Base-by-base conservation (phyloP, 2,797 vertebrate genomes). In the Aselliscus stoliczkanus region DNA sequence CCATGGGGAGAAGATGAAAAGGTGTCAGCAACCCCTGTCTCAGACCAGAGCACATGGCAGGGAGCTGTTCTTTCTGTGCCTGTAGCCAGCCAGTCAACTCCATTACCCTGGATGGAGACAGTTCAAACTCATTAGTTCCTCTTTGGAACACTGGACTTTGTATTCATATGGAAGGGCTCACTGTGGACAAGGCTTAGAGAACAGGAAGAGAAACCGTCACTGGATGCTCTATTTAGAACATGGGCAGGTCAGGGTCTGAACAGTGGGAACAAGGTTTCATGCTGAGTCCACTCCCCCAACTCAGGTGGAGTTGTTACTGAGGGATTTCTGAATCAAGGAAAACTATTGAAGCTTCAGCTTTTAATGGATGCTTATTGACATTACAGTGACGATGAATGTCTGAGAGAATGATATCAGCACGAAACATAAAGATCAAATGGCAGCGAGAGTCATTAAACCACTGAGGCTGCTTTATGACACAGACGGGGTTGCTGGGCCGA, bases 111-210 rank as follows among this genome's bases (percentile, higher is more conserved):
- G 87, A 96, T 96, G 89, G 92, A 90, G 92, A 87, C 50, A 84
- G 92, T 93, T 94, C 81, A 27, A 70, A 88, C 80, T 95, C 87
- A 91, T 95, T 93, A 96, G 96, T 95, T 95, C 18, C 65, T 89
- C 87, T 90, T 86, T 83, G 65, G 62, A 96, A 92, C 67, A 65
- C 10, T 93, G 82, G 56, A 62, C 31, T 84, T 96, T 95, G 93
- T 88, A 90, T 84, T 94, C 79, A 86, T 88, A 95, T 60, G 69
- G 88, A 96, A 94, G 69, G 77, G 21, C 64, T 91, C 67, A 70
- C 64, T 65, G 93, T 37, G 50, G 75, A 44, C 83, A 96, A 96
- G 95, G 83, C 60, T 94, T 93, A 95, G 87, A 76, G 94, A 96
- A 56, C 44, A 91, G 44, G 44, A 88, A 90, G n/a, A 52, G 21